Conservation (phyloP, 2,113 vertebrate species). For the Pterocles gutturalis region DNA sequence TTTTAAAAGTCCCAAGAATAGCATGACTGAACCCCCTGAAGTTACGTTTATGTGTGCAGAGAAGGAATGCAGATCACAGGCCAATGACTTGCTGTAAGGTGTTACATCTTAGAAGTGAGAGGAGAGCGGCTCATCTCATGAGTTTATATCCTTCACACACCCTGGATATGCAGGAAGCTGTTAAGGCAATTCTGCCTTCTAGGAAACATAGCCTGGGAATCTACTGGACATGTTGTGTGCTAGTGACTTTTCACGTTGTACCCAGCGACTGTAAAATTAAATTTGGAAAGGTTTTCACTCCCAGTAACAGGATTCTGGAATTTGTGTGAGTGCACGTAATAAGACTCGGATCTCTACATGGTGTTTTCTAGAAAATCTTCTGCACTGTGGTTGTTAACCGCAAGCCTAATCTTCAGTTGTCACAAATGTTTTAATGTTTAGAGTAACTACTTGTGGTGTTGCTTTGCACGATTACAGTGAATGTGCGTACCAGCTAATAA, state of each 20-base stretch:
- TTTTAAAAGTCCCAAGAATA: background rate
- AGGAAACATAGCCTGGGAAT: background rate
- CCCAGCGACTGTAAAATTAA: background rate
- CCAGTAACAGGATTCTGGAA: background rate
- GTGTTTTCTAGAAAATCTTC: background rate
- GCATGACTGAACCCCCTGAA: background rate
- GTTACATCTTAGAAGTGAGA: background rate
- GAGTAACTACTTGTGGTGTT: background rate
- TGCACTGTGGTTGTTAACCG: background rate
- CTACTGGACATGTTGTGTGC: background rate
- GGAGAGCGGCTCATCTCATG: rapidly evolving
- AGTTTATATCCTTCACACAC: rapidly evolving
- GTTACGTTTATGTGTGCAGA: background rate
- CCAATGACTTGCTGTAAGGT: rapidly evolving
- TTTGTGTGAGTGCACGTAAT: rapidly evolving
- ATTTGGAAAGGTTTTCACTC: background rate
- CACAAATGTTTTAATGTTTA: background rate
- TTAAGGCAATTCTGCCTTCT: background rate
- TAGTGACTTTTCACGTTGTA: background rate
- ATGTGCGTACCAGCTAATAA: background rate
- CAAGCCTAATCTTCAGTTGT: background rate
- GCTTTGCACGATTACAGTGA: background rate
- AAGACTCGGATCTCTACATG: background rate
- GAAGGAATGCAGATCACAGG: background rate
- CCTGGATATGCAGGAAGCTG: background rate